Base-by-base conservation (phyloP, 2,797 vertebrate species). In the Rhinoraja longicauda region DNA sequence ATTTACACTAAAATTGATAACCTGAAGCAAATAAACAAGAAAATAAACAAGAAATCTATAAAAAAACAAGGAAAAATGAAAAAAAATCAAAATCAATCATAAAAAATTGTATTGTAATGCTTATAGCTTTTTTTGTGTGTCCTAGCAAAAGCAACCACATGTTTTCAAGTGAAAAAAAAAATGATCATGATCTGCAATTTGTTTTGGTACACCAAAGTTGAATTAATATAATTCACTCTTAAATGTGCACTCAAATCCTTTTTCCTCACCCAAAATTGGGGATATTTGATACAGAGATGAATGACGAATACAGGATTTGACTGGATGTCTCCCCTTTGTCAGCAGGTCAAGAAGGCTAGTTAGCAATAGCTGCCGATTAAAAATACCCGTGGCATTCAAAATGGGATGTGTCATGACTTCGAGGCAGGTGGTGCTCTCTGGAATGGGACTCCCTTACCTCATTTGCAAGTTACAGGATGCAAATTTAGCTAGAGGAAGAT, bases 391-490 rank as follows among this genome's bases (percentile, higher is more conserved):
- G 97, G 96, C 97, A 96, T 97, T 97, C 95, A 45, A 96, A 96
- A 96, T 97, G 96, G 96, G 96, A 96, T 97, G 95, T 96, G 96
- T 96, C 96, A 95, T 94, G 96, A 96, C 96, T 97, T 96, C 96
- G 90, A 97, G 96, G 97, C 97, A 97, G 97, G 97, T 96, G 97
- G 96, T 97, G 96, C 95, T 96, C 97, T 96, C 96, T 96, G 96
- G 95, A 97, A 97, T 95, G 96, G 96, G 96, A 95, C 96, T 96
- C 96, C 96, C 96, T 95, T 96, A 95, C 96, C 97, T 97, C 96
- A 97, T 97, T 97, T 96, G 97, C 96, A 96, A 96, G 96, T 96
- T 96, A 95, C 96, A 96, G 96, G 96, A 97, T 95, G 95, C 94
- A 76, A 95, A 95, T 95, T 96, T 96, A 96, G 96, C 96, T 94